Evolutionary conservation across 2,888 invertebrate genomes (phyloP).

Genomic region (Meganola albula): DNA sequence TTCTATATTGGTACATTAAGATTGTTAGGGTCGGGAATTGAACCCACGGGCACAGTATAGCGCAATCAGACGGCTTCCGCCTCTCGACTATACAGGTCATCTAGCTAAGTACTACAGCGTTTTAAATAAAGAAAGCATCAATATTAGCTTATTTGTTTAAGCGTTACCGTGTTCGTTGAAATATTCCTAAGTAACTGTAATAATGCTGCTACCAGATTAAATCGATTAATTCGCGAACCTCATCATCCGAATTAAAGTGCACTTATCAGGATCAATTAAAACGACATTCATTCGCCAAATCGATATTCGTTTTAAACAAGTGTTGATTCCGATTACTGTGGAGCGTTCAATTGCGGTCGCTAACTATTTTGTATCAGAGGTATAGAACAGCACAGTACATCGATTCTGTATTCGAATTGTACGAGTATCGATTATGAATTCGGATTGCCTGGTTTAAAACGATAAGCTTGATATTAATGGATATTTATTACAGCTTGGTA

Average conservation of each 20-base stretch:
- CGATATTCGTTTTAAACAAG: conserved; percentile 36
- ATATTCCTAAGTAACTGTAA: no score
- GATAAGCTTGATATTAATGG: conserved; percentile 21
- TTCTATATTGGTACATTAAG: no score
- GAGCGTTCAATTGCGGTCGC: conserved; percentile 13
- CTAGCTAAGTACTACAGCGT: no score
- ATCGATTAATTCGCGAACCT: conserved; percentile 37
- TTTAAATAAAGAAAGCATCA: no score
- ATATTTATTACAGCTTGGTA: conserved; percentile 16
- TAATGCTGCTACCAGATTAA: no score
- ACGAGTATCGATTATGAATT: conserved; percentile 6
- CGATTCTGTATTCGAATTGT: conserved; percentile 9
- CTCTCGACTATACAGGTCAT: no score
- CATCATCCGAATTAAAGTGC: conserved; percentile 41
- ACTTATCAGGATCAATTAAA: conserved; percentile 44
- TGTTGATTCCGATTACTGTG: conserved; percentile 29
- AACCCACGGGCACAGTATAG: no score
- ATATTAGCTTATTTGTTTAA: no score
- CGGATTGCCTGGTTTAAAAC: conserved; percentile 14
- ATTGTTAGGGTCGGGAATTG: no score
- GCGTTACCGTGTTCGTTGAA: no score
- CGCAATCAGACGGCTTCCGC: no score
- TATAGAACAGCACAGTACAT: no score
- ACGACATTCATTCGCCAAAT: conserved; percentile 41
- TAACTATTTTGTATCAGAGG: conserved; percentile 16